Base-by-base conservation (phyloP, 2,113 vertebrate species). In the Cephalopholis sonnerati region DNA sequence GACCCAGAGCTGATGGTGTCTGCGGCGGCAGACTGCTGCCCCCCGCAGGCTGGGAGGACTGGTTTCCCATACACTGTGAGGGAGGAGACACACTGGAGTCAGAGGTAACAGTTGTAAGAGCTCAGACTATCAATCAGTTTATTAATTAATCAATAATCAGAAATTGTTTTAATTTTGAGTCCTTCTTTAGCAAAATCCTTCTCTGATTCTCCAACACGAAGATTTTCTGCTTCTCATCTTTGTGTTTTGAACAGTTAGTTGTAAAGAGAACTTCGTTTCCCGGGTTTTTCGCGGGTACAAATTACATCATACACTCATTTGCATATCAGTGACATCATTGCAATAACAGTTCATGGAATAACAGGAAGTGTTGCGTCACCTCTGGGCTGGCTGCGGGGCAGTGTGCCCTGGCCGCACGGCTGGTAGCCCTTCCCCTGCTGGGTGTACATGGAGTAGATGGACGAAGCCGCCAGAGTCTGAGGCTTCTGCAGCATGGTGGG, bases 391-490 rank as follows among this genome's bases (percentile, higher is more conserved):
- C 96, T 93, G 85, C 96, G 96, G 0, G 96, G 96, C 87, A 98
- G 80, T 0, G 96, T 96, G 0, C 96, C 96, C 80, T 97, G 96
- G 57, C 97, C 95, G 0, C 95, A 86, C 63, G 94, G 93, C 50
- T 97, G 96, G 92, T 97, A 96, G 91, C 95, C 95, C 81, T 97
- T 98, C 4, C 96, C 97, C 0, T 97, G 97, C 62, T 97, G 96
- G 0, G 98, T 99, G 75, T 99, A 99, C 97, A 99, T 98, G 77
- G 97, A 97, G 73, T 98, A 98, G 85, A 99, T 99, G 12, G 97
- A 99, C 59, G 97, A 97, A 0, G 97, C 88, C 0, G 98, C 96
- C 88, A 98, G 93, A 0, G 94, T 98, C 83, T 96, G 96, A n/a
- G 98, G 98, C 85, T 98, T 98, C 81, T 82, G 90, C 32, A 93